A percentile compares a stretch with the other conserved stretches of the same genome.
phyloP scores from a whole-genome alignment of 2,888 invertebrate species.

The Lithophane leautieri region DNA sequence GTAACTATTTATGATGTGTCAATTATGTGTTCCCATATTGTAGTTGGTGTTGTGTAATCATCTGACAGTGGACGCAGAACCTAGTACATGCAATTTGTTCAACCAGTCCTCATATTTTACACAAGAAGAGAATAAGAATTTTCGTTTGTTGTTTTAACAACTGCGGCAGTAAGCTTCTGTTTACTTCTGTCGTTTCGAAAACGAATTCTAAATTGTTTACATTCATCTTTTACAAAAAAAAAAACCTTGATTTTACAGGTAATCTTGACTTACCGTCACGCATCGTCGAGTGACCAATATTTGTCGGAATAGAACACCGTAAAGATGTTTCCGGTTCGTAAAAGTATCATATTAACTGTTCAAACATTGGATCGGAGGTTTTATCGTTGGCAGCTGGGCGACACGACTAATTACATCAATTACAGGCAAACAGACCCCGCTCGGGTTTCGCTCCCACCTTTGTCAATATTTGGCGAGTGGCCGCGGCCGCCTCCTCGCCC shows the following conservation, averaged over 20 bases:
- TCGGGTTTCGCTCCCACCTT: slow-evolving; percentile 89
- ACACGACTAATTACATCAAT: slow-evolving; percentile 91
- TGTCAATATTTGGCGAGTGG: slow-evolving; percentile 86
- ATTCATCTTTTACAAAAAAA: slow-evolving; percentile 33
- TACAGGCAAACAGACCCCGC: slow-evolving; percentile 86
- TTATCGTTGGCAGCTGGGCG: slow-evolving; percentile 86
- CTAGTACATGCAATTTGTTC: not conserved
- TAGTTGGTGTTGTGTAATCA: not conserved
- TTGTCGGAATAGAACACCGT: slow-evolving; percentile 86
- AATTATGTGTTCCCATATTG: slow-evolving; percentile 8
- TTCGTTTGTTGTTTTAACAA: slow-evolving; percentile 46
- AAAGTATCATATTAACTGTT: slow-evolving; percentile 89
- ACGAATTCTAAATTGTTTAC: slow-evolving; percentile 55
- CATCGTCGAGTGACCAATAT: slow-evolving; percentile 88
- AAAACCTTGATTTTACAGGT: slow-evolving; percentile 63
- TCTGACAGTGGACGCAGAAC: not conserved
- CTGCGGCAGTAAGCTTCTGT: slow-evolving; percentile 57
- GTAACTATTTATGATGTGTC: slow-evolving; percentile 27
- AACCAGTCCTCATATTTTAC: slow-evolving; percentile 14
- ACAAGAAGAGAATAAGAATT: slow-evolving; percentile 8
- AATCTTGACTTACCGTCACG: slow-evolving; percentile 82
- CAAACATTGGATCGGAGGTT: slow-evolving; percentile 83
- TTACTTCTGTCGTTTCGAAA: slow-evolving; percentile 44
- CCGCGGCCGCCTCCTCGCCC: slow-evolving; percentile 66
- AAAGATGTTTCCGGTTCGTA: slow-evolving; percentile 88